Conservation (phyloP, 2,113 vertebrate genomes). For the Lagopus muta region DNA sequence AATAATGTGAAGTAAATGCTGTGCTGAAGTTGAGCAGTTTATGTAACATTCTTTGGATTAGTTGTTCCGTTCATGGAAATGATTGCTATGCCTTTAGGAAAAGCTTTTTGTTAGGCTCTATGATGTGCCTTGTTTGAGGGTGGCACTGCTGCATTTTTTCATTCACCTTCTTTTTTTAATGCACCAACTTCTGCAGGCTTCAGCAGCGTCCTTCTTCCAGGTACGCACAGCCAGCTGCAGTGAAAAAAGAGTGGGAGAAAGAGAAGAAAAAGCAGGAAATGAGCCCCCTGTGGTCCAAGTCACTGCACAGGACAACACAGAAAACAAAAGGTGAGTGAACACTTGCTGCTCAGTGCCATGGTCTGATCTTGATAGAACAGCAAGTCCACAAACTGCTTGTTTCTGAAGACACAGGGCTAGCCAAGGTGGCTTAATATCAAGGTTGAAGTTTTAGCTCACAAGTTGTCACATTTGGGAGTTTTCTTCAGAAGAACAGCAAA, state of each 20-base stretch:
- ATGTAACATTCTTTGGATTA: neutral
- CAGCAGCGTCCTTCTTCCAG: slow-evolving; percentile 87
- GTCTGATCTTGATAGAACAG: neutral
- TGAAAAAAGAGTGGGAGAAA: slow-evolving; percentile 72
- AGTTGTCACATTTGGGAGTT: neutral
- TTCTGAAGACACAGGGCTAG: neutral
- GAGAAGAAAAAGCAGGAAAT: slow-evolving; percentile 56
- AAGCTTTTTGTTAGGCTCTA: neutral
- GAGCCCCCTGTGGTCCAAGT: slow-evolving; percentile 34
- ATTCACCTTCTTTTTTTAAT: neutral
- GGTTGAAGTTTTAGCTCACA: neutral
- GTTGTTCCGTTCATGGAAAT: neutral
- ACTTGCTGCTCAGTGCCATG: neutral
- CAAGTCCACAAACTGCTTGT: neutral
- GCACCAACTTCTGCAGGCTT: slow-evolving; percentile 34
- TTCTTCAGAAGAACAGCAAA: neutral
- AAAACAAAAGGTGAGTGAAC: slow-evolving; percentile 82
- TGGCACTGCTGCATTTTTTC: neutral
- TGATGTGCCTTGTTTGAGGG: neutral
- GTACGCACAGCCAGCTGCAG: slow-evolving; percentile 69
- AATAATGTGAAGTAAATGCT: neutral
- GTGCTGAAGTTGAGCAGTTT: neutral
- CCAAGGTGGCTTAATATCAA: neutral
- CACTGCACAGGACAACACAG: slow-evolving; percentile 70
- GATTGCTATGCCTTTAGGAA: neutral